phyloP scores from a whole-genome alignment of 2,797 vertebrate species.

The Phaenicophaeus curvirostris region DNA sequence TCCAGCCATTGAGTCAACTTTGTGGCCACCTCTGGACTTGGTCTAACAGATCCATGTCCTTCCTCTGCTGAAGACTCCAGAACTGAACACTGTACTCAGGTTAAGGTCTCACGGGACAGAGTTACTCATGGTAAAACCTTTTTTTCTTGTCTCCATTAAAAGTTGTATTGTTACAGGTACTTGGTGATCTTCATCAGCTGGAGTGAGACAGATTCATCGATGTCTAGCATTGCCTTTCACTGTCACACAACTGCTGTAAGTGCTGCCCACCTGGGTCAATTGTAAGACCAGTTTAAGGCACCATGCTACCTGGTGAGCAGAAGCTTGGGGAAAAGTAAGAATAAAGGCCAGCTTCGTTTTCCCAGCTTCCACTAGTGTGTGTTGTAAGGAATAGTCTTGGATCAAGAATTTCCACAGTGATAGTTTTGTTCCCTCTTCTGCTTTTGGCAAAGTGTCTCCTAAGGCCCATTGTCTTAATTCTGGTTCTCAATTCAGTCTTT shows the following conservation, averaged over 20 bases:
- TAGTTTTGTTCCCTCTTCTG: not conserved
- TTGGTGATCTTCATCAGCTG: not conserved
- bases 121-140: not conserved
- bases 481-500: not conserved
- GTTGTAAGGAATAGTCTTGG: not conserved
- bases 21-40: too few relatives aligned
- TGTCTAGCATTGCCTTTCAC: not conserved
- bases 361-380: not conserved
- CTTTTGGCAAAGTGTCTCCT: not conserved
- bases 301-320: not conserved
- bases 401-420: not conserved
- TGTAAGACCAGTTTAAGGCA: not conserved
- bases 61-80: too few relatives aligned
- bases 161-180: not conserved
- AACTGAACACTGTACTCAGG: too few relatives aligned
- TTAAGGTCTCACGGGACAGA: too few relatives aligned
- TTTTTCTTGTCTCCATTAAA: not conserved
- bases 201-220: not conserved
- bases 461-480: not conserved
- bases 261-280: not conserved
- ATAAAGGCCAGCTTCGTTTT: not conserved
- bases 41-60: too few relatives aligned
- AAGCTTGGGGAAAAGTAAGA: not conserved
- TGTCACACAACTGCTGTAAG: not conserved
- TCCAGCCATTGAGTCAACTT: too few relatives aligned